Conservation (phyloP, 2,888 invertebrate species). For the Teleiodes luculella region DNA sequence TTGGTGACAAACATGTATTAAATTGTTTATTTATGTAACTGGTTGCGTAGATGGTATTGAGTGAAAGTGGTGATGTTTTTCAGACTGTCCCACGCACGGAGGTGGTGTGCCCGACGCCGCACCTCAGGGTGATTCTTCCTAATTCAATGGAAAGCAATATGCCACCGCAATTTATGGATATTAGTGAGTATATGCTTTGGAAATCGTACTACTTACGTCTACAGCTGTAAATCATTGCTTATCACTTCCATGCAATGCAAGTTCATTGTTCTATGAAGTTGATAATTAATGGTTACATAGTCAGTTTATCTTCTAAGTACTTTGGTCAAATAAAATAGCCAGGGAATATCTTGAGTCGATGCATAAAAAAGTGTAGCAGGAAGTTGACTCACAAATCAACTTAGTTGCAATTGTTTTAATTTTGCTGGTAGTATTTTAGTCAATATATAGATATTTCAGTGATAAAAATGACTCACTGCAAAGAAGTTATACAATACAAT, state of each 20-base stretch:
- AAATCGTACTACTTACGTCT: constrained; percentile 11
- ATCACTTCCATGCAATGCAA: constrained; percentile 15
- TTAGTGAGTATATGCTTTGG: constrained; percentile 47
- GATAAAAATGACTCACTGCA: background rate
- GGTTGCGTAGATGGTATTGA: constrained; percentile 41
- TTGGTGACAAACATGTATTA: constrained; percentile 31
- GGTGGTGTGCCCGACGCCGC: constrained; percentile 52
- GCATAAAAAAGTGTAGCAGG: no score
- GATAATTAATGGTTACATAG: no score
- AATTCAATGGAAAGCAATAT: constrained; percentile 48
- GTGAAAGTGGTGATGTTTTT: constrained; percentile 53
- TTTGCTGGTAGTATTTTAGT: no score
- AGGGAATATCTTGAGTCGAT: no score
- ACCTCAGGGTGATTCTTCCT: constrained; percentile 65
- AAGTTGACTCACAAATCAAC: no score
- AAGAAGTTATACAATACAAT: background rate
- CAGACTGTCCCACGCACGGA: constrained; percentile 61
- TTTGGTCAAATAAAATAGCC: no score
- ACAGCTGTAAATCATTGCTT: background rate
- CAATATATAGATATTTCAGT: no score
- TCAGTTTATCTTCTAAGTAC: no score
- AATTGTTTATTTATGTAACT: constrained; percentile 67
- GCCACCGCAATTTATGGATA: constrained; percentile 60
- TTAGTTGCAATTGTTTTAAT: no score
- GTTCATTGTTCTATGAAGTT: constrained; percentile 15